Conservation (phyloP, 1,140 invertebrate species). For the Parapsyche elsis region DNA sequence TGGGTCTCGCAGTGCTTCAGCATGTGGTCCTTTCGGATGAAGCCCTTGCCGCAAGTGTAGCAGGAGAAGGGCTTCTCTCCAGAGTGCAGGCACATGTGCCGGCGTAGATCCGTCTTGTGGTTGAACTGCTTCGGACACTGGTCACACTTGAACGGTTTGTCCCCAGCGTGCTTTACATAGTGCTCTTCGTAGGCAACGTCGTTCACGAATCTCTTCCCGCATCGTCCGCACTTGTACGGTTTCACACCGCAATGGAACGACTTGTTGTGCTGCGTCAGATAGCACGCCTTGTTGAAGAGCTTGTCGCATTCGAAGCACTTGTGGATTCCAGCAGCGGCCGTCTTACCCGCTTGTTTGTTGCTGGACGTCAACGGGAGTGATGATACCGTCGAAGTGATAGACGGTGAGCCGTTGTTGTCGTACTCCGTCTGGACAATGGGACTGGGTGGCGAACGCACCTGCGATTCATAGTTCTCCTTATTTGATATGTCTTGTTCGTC, state of each 20-base stretch:
- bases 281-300: slow-evolving; percentile 86
- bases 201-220: slow-evolving; percentile 84
- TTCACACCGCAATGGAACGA: slow-evolving; percentile 88
- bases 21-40: slow-evolving; percentile 95
- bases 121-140: slow-evolving; percentile 88
- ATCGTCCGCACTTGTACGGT: slow-evolving; percentile 84
- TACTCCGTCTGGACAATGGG: slow-evolving; percentile 64
- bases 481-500: slow-evolving; percentile 63
- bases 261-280: slow-evolving; percentile 90
- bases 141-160: slow-evolving; percentile 90
- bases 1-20: slow-evolving; percentile 92
- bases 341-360: slow-evolving; percentile 62
- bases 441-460: slow-evolving; percentile 66
- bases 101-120: slow-evolving; percentile 90
- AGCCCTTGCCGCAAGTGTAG: slow-evolving; percentile 85
- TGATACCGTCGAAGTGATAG: slow-evolving; percentile 62
- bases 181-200: slow-evolving; percentile 77
- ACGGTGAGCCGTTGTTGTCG: slow-evolving; percentile 61
- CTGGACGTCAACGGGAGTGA: slow-evolving; percentile 63
- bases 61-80: slow-evolving; percentile 85
- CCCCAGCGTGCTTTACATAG: slow-evolving; percentile 79
- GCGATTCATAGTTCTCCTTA: slow-evolving; percentile 66
- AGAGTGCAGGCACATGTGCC: slow-evolving; percentile 89
- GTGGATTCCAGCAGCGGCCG: slow-evolving; percentile 64
- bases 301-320: slow-evolving; percentile 88